These are phyloP conservation scores for Proterorhinus semilunaris DNA, from an alignment of 2,113 vertebrate species.

Conservation along the genomic window DNA sequence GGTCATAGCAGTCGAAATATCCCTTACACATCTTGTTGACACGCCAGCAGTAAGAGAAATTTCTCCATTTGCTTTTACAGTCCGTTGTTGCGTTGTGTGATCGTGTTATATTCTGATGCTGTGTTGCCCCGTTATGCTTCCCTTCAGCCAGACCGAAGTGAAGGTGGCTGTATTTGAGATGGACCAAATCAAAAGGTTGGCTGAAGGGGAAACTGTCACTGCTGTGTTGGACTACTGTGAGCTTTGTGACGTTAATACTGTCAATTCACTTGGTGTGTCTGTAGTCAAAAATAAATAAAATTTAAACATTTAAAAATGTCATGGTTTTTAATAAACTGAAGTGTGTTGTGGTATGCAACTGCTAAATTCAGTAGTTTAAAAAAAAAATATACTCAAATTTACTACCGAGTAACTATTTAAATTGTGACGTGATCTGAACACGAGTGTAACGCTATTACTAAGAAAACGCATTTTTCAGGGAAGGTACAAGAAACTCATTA, in stretches of 20 bases:
- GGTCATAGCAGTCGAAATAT: conserved; percentile 10
- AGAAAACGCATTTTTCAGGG: too few relatives aligned
- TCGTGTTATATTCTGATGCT: conserved; percentile 64
- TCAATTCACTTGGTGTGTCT: conserved; percentile 75
- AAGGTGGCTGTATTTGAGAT: conserved; percentile 24
- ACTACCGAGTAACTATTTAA: too few relatives aligned
- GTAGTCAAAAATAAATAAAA: conserved; percentile 71
- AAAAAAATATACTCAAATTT: too few relatives aligned
- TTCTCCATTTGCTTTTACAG: conserved; percentile 61
- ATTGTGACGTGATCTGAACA: too few relatives aligned
- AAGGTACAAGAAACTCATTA: too few relatives aligned
- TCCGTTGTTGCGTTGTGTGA: conserved; percentile 64
- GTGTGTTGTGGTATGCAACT: background rate
- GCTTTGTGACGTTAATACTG: conserved; percentile 73
- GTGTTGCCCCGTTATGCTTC: conserved; percentile 41
- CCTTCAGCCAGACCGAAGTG: conserved; percentile 18
- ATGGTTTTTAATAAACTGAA: too few relatives aligned
- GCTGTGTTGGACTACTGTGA: conserved; percentile 67
- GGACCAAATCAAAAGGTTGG: conserved; percentile 53
- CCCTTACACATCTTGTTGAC: conserved; percentile 37
- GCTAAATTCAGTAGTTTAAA: too few relatives aligned
- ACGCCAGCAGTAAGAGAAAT: conserved; percentile 29
- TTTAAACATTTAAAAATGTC: conserved; percentile 43
- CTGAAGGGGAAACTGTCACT: conserved; percentile 56
- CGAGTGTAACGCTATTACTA: too few relatives aligned